A percentile compares a stretch with the other conserved stretches of the same genome.
These are phyloP conservation scores for Coilia nasus DNA, from an alignment of 2,797 vertebrate genomes.

Conservation along the genomic window DNA sequence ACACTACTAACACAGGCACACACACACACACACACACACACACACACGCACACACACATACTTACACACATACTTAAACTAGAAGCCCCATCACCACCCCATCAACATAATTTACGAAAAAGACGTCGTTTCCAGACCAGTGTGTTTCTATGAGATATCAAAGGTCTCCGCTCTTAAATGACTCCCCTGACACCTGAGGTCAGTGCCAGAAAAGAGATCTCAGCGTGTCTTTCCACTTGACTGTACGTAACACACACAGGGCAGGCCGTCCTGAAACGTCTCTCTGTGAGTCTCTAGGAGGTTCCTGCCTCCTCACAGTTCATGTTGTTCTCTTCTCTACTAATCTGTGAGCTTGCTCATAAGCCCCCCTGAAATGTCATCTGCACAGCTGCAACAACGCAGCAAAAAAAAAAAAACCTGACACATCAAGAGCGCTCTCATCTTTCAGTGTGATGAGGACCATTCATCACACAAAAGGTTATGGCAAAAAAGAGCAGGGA, in stretches of 20 bases:
- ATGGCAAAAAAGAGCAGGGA: constrained; percentile 16
- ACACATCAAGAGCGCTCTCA: neutral
- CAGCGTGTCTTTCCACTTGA: neutral
- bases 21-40: constrained; percentile 13
- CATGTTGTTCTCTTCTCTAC: neutral
- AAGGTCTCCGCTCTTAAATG: constrained; percentile 2
- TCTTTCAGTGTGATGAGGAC: constrained; percentile 3
- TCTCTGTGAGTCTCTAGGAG: neutral
- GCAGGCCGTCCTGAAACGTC: neutral
- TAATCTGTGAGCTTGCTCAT: neutral
- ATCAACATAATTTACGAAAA: constrained; percentile 16
- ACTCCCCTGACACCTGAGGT: neutral
- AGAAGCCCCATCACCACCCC: neutral
- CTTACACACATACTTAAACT: neutral
- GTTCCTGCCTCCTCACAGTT: neutral
- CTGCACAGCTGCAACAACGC: constrained; percentile 19
- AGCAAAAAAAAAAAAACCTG: constrained; percentile 5
- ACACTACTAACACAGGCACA: neutral
- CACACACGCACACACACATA: constrained; percentile 1
- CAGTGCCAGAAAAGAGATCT: neutral
- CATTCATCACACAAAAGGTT: constrained; percentile 14
- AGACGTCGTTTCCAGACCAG: neutral
- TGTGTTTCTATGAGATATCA: constrained; percentile 10
- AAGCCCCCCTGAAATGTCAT: constrained; percentile 6
- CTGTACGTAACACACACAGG: neutral